Conservation (phyloP, 2,797 vertebrate genomes). For the Microctenopoma stevenorrisi region DNA sequence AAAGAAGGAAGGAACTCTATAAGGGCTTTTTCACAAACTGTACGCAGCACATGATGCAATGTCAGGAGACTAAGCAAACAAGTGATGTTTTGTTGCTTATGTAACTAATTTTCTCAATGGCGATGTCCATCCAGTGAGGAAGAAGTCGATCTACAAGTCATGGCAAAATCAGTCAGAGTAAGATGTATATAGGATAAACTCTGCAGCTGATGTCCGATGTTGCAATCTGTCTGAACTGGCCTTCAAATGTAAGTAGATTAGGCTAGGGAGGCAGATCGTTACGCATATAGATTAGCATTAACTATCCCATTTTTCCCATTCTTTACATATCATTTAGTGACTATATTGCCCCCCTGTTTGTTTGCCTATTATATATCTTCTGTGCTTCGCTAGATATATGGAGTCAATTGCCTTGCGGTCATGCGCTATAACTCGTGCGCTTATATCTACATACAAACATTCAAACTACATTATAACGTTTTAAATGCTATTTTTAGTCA, state of each 20-base stretch:
- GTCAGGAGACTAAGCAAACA: slow-evolving; percentile 45
- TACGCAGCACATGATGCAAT: slow-evolving; percentile 35
- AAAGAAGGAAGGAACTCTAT: slow-evolving; percentile 61
- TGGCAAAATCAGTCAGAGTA: not conserved
- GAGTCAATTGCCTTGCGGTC: slow-evolving; percentile 28
- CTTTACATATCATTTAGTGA: slow-evolving; percentile 10
- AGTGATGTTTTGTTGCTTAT: slow-evolving; percentile 43
- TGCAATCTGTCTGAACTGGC: not conserved
- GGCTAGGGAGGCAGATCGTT: slow-evolving; percentile 4
- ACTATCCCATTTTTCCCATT: slow-evolving; percentile 4
- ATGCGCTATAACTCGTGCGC: slow-evolving; percentile 17
- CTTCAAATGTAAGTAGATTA: slow-evolving; percentile 7
- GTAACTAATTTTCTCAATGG: slow-evolving; percentile 28
- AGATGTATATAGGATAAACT: slow-evolving; percentile 14
- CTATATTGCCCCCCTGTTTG: slow-evolving; percentile 35
- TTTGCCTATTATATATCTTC: slow-evolving; percentile 36
- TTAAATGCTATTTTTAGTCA: no score
- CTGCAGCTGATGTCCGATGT: not conserved
- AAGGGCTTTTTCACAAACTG: slow-evolving; percentile 47
- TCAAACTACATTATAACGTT: no score
- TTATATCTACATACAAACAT: not conserved
- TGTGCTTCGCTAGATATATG: slow-evolving; percentile 36
- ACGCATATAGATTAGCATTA: slow-evolving; percentile 4
- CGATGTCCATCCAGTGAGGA: slow-evolving; percentile 15
- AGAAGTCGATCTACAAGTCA: slow-evolving; percentile 16